Percentiles rank a stretch among this genome's conserved stretches.
Evolutionary conservation across 2,797 vertebrate genomes (phyloP).

Genomic region (Typhlichthys eigenmanni): DNA sequence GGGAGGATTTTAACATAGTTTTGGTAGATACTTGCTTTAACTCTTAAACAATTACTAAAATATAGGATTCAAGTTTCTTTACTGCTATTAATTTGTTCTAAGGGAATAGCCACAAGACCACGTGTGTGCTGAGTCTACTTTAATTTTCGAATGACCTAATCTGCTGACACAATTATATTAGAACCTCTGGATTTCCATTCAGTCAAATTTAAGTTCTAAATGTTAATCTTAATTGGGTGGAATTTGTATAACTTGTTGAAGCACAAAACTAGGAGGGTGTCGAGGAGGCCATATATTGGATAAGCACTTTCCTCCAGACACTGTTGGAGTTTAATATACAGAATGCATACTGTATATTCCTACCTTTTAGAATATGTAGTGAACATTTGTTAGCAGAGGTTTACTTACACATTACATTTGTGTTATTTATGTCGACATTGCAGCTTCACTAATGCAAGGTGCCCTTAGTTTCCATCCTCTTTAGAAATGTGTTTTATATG

Average conservation of each 20-base stretch:
- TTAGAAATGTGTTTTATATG: slow-evolving; percentile 17
- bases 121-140: slow-evolving; percentile 78
- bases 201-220: slow-evolving; percentile 58
- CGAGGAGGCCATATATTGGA: slow-evolving; percentile 48
- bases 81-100: slow-evolving; percentile 41
- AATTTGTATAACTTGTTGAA: slow-evolving; percentile 59
- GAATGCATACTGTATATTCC: slow-evolving; percentile 32
- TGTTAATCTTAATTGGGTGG: slow-evolving; percentile 70
- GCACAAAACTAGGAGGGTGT: slow-evolving; percentile 66
- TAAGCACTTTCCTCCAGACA: slow-evolving; percentile 66
- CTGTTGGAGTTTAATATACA: slow-evolving; percentile 39
- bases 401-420: slow-evolving; percentile 27
- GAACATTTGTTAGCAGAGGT: slow-evolving; percentile 22
- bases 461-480: slow-evolving; percentile 29
- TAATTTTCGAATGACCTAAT: slow-evolving; percentile 70
- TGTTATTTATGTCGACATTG: slow-evolving; percentile 42
- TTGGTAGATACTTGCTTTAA: too few relatives aligned
- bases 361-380: slow-evolving; percentile 39
- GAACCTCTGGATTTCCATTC: slow-evolving; percentile 42
- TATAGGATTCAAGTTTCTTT: slow-evolving; percentile 24
- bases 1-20: too few relatives aligned
- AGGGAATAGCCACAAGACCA: slow-evolving; percentile 77
- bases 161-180: slow-evolving; percentile 34
- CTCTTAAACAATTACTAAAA: neutral
- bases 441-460: slow-evolving; percentile 43